Evolutionary conservation across 2,113 vertebrate genomes (phyloP), one percentile per base, ranked within the genome.

Genomic region (Megaptera novaeangliae): DNA sequence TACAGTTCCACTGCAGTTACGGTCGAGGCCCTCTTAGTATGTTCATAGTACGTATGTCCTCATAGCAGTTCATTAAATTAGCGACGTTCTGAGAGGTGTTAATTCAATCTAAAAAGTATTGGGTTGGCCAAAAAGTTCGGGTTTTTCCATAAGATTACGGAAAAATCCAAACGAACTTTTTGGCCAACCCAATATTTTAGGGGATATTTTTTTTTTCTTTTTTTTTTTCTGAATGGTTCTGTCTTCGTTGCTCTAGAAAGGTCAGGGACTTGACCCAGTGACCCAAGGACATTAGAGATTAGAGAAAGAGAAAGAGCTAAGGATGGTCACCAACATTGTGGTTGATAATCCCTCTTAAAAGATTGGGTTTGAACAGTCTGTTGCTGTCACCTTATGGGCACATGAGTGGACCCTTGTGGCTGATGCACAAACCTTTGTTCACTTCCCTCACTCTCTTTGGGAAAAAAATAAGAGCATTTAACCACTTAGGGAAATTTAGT

Each of bases 111-210:
- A 55, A 74, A 90, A 63, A 29, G 7, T 74, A 34, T 5, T 34
- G 31, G 36, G 78, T 80, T 80, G 17, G 36, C 27, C 55, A 57
- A 57, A 20, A 57, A 57, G 55, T 57, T 57, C 55, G 55, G 55
- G 55, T 21, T 57, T 21, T 57, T 2, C 20, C 6, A 8, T 21
- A 20, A 20, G 2, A 0, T 21, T 57, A 20, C 0, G 7, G 18
- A 21, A 57, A 57, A 57, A 57, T 3, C 55, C 55, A 8, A 57
- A 21, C 18, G 18, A 21, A 57, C 55, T 7, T 8, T 52, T 80
- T 21, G 55, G 18, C 55, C 18, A 21, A 21, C 55, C 55, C 55
- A 57, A 6, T 57, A 20, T 78, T 59, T 31, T 77, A 4, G 29
- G 44, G 6, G n/a, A 15, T 41, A 18, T 64, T 14, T 5, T 44